Evolutionary conservation across 2,113 vertebrate species (phyloP).

Genomic region (Oncorhynchus keta): DNA sequence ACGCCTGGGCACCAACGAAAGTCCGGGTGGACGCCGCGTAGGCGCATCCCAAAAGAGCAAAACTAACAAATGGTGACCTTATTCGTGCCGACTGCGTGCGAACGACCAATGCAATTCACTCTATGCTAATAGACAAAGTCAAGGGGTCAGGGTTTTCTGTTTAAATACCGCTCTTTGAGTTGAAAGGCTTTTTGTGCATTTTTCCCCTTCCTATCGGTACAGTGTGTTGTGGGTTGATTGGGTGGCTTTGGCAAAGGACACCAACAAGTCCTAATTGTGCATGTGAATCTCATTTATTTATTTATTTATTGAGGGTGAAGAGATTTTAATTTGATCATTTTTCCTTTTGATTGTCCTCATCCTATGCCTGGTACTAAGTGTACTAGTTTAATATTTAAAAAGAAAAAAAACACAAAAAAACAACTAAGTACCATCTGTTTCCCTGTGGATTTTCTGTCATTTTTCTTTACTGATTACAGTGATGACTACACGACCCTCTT

Average conservation of each 20-base stretch:
- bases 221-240: constrained; percentile 19
- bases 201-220: constrained; percentile 7
- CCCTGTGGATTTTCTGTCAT: constrained; percentile 81
- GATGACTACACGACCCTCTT: constrained; percentile 80
- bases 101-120: constrained; percentile 28
- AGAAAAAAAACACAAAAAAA: constrained; percentile 51
- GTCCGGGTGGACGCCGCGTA: constrained; percentile 5
- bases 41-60: constrained; percentile 16
- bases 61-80: constrained; percentile 39
- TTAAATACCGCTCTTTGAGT: constrained; percentile 33
- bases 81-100: constrained; percentile 49
- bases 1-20: not conserved
- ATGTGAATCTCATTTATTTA: constrained; percentile 24
- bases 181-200: constrained; percentile 12
- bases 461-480: constrained; percentile 82
- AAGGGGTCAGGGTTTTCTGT: constrained; percentile 33
- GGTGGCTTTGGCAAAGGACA: constrained; percentile 24
- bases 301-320: constrained; percentile 25
- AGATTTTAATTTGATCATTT: constrained; percentile 57
- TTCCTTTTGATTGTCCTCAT: constrained; percentile 61
- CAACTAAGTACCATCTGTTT: constrained; percentile 77
- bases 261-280: constrained; percentile 37
- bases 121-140: constrained; percentile 50
- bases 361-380: constrained; percentile 44
- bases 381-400: constrained; percentile 62